Evolutionary conservation across 1,140 invertebrate species (phyloP), one percentile per base, ranked within the genome.

Genomic region (Zaprionus camerounensis): DNA sequence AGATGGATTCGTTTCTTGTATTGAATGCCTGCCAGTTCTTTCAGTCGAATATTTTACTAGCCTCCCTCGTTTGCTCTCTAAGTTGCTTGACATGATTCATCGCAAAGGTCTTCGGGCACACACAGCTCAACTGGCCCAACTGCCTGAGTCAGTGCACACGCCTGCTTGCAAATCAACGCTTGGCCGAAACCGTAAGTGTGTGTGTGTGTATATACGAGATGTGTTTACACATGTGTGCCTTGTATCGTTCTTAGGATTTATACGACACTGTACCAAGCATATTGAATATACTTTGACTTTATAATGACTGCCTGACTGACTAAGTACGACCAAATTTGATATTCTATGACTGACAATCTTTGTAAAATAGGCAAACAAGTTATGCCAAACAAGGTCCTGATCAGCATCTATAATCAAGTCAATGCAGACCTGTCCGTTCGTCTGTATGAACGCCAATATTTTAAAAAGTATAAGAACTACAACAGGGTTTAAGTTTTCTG

Each of bases 121-220:
- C 20, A 49, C 46, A 49, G 9, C n/a, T 20, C 46, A 20, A 20
- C 22, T 51, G 2, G 46, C 17, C 11, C 20, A 13, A 20, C 17
- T 49, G 46, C 24, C 46, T 51, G 20, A 51, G 20, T 51, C 46
- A 51, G 46, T 51, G 11, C 46, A 49, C 46, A 51, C 46, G 41
- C 41, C 41, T 46, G 41, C 41, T 46, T 17, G 41, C 41, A 46
- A 46, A 46, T 46, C 41, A 46, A 51, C 20, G 46, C 46, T 51
- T 51, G 46, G 46, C 9, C 17, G 11, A 51, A 51, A 51, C 17
- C 20, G 17, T 17, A 17, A 17, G 17, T 17, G 17, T 17, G 38
- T 41, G 38, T 41, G 13, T 46, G 11, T 49, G 6, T 20, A 20
- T 46, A 20, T 20, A 49, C 44, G 38, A 41, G 38, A 49, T 49